phyloP scores from a whole-genome alignment of 1,140 invertebrate species.

The Stenopsyche tienmushanensis region DNA sequence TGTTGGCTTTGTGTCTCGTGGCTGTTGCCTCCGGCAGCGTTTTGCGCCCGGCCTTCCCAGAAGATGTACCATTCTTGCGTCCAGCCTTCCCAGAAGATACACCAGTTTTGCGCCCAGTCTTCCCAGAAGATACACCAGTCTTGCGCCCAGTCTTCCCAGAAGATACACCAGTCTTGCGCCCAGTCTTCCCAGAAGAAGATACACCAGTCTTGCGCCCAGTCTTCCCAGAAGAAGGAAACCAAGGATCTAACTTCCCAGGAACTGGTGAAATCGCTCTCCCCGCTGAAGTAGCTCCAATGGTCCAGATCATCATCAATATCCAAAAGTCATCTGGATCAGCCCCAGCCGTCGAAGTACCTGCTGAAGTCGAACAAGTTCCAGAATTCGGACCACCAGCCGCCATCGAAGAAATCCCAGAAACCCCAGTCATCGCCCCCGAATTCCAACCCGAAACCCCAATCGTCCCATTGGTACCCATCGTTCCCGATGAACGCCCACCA shows the following conservation, averaged over 20 bases:
- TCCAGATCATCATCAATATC: constrained; percentile 24
- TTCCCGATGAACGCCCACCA: background rate
- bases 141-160: background rate
- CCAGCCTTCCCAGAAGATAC: background rate
- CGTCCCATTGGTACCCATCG: background rate
- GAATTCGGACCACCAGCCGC: background rate
- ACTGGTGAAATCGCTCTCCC: background rate
- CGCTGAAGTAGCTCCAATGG: constrained; percentile 4
- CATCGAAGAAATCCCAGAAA: background rate
- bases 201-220: too few species aligned
- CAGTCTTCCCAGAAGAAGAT: background rate
- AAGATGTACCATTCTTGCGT: constrained; percentile 2
- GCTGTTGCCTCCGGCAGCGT: constrained; percentile 6
- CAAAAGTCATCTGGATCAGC: background rate
- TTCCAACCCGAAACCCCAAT: background rate
- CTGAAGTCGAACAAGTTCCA: background rate
- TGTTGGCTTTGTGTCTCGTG: constrained; percentile 4
- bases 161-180: background rate
- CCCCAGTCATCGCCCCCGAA: background rate
- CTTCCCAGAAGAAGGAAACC: background rate
- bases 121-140: background rate
- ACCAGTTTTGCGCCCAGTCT: background rate
- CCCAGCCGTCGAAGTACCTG: background rate
- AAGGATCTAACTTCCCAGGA: too few species aligned
- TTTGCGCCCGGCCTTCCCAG: too few species aligned